These are phyloP conservation scores for Cotesia congregata DNA, from an alignment of 2,888 invertebrate genomes.

Conservation along the genomic window DNA sequence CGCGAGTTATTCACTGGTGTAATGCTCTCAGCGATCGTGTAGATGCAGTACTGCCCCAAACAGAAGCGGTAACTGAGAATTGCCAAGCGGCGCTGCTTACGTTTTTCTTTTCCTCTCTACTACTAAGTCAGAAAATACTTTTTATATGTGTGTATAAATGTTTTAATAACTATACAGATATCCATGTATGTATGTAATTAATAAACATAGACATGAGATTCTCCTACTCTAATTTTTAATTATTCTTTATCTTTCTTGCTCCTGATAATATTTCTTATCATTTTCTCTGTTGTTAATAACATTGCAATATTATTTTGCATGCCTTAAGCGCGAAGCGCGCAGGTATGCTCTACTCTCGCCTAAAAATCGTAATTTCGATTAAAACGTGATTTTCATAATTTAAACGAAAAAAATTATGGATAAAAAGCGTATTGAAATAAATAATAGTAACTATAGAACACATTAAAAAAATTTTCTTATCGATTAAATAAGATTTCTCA, in stretches of 20 bases:
- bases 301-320: neutral
- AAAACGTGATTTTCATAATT: no score
- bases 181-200: neutral
- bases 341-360: no score
- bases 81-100: constrained; percentile 35
- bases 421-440: no score
- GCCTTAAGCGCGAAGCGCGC: no score
- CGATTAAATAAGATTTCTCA: no score
- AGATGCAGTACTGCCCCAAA: constrained; percentile 40
- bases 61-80: constrained; percentile 33
- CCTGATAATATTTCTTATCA: neutral
- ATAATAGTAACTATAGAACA: no score
- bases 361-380: no score
- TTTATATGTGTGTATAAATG: neutral
- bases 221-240: constrained; percentile 1
- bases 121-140: neutral
- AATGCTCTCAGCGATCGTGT: constrained; percentile 16
- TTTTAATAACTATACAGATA: constrained; percentile 27
- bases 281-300: neutral
- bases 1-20: neutral
- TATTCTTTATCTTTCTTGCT: neutral
- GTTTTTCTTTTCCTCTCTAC: constrained; percentile 10
- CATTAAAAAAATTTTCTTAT: no score
- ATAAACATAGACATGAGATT: neutral
- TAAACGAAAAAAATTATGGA: no score